Evolutionary conservation across 1,140 invertebrate genomes (phyloP).

Genomic region (Brachionus paranguensis): DNA sequence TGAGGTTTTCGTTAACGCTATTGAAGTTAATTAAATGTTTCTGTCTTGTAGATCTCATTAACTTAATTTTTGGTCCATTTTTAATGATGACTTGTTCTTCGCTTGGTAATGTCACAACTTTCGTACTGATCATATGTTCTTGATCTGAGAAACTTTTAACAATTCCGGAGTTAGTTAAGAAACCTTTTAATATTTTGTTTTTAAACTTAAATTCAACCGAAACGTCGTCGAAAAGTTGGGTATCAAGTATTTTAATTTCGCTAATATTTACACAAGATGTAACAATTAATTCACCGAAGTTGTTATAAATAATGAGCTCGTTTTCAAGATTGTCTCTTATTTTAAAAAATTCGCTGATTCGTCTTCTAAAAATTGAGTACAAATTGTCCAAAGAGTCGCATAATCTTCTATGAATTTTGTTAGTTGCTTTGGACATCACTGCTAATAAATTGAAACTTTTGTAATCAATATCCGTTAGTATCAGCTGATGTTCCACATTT

Average conservation of each 20-base stretch:
- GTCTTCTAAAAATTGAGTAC: background rate
- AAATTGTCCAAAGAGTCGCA: background rate
- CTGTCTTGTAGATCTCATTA: background rate
- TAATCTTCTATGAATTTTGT: background rate
- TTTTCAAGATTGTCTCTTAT: background rate
- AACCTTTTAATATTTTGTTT: background rate
- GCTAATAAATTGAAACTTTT: background rate
- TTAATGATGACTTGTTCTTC: background rate
- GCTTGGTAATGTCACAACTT: background rate
- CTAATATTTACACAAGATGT: background rate
- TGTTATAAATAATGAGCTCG: background rate
- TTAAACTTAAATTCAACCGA: background rate
- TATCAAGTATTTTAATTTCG: background rate
- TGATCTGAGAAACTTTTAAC: background rate
- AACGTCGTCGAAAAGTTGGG: background rate
- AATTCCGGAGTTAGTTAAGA: background rate
- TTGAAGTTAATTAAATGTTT: background rate
- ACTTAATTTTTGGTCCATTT: background rate
- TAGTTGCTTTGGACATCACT: background rate
- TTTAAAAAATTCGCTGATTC: background rate
- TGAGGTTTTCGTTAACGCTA: background rate
- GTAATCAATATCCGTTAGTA: background rate
- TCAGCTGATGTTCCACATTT: too few relatives aligned
- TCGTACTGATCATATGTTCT: background rate
- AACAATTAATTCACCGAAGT: background rate